Conservation (phyloP, 2,888 invertebrate species). For the Crepidodera aurea region DNA sequence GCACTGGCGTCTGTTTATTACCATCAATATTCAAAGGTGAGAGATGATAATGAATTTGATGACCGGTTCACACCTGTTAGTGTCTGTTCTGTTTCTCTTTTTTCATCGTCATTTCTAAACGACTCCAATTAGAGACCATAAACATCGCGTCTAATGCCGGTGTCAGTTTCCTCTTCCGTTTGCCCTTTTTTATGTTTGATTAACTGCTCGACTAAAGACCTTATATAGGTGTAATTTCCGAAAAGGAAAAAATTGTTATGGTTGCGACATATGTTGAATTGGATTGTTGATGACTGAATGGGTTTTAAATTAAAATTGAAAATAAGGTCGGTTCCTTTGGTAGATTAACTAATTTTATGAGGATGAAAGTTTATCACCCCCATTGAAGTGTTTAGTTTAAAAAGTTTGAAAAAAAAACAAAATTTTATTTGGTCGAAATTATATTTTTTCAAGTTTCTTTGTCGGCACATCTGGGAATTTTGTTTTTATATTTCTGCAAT, state of each 20-base stretch:
- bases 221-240: slow-evolving; percentile 11
- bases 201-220: slow-evolving; percentile 12
- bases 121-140: slow-evolving; percentile 31
- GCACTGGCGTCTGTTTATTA: neutral
- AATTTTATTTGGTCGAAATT: too few relatives aligned
- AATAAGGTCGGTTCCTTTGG: neutral
- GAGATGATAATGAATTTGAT: slow-evolving; percentile 17
- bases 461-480: too few relatives aligned
- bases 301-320: neutral
- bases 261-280: slow-evolving; percentile 9
- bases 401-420: too few relatives aligned
- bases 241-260: neutral
- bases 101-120: slow-evolving; percentile 22
- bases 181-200: slow-evolving; percentile 25
- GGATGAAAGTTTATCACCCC: too few relatives aligned
- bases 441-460: too few relatives aligned
- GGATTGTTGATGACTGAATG: neutral
- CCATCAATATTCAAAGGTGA: slow-evolving; percentile 19
- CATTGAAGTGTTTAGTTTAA: too few relatives aligned
- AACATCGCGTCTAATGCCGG: slow-evolving; percentile 29
- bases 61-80: slow-evolving; percentile 22
- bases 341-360: too few relatives aligned
- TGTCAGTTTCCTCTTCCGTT: slow-evolving; percentile 29
- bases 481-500: too few relatives aligned
- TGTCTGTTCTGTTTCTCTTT: slow-evolving; percentile 14